These are phyloP conservation scores for Cenopis cana DNA, from an alignment of 2,888 invertebrate species.

Conservation along the genomic window DNA sequence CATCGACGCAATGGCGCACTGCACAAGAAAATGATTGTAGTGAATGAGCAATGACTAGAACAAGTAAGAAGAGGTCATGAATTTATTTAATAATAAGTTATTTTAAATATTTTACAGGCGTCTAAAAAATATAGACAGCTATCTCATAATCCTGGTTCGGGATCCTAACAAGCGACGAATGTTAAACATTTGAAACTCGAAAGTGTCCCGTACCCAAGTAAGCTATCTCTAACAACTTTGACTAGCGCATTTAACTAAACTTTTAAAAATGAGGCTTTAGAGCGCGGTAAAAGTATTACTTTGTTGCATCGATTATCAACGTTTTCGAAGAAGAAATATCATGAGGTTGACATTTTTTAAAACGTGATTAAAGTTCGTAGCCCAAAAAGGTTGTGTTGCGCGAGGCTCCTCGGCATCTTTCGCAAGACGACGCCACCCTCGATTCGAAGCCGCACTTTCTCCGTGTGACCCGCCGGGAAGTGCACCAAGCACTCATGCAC, in stretches of 20 bases:
- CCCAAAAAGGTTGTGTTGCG: constrained; percentile 60
- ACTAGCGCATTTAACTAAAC: constrained; percentile 65
- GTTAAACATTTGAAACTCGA: constrained; percentile 61
- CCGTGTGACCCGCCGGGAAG: constrained; percentile 65
- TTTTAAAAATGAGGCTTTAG: constrained; percentile 59
- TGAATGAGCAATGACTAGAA: constrained; percentile 31
- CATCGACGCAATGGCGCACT: constrained; percentile 41
- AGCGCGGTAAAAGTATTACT: constrained; percentile 48
- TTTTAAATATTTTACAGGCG: constrained; percentile 3
- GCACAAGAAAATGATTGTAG: constrained; percentile 33
- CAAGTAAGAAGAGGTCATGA: constrained; percentile 19
- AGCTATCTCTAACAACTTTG: constrained; percentile 69
- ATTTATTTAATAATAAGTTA: not conserved
- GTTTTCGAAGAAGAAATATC: constrained; percentile 7
- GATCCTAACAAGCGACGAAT: constrained; percentile 56
- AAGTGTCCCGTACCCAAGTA: constrained; percentile 58
- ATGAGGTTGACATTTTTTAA: constrained; percentile 25
- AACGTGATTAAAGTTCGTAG: constrained; percentile 40
- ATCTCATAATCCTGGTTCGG: constrained; percentile 48
- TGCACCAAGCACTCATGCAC: constrained; percentile 55
- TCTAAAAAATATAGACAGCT: constrained; percentile 40
- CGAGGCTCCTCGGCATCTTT: constrained; percentile 57
- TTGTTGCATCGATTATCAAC: constrained; percentile 10
- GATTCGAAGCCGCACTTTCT: constrained; percentile 71
- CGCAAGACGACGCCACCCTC: constrained; percentile 72